Evolutionary conservation across 2,113 vertebrate species (phyloP).

Genomic region (Tiliqua scincoides): DNA sequence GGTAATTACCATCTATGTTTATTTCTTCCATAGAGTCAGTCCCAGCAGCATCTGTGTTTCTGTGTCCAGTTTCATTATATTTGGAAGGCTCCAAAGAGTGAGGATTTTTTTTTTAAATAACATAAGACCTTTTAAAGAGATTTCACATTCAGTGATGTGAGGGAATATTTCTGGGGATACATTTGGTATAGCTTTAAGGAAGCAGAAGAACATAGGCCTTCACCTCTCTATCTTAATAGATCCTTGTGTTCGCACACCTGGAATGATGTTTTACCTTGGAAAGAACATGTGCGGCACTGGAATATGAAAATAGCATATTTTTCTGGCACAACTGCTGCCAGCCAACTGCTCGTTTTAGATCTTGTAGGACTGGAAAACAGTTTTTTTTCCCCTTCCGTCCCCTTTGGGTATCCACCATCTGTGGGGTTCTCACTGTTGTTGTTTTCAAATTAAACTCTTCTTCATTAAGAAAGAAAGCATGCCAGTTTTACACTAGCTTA

Average conservation of each 20-base stretch:
- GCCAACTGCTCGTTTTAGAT: constrained; percentile 45
- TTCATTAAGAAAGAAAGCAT: constrained; percentile 23
- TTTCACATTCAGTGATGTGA: background rate
- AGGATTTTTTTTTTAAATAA: background rate
- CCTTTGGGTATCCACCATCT: constrained; percentile 29
- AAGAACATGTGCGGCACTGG: constrained; percentile 29
- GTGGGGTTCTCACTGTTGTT: background rate
- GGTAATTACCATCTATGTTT: background rate
- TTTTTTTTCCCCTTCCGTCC: constrained; percentile 7
- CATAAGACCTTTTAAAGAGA: no score
- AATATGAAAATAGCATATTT: constrained; percentile 33
- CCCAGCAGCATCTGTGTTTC: background rate
- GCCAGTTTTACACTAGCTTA: constrained; percentile 19
- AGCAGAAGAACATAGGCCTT: background rate
- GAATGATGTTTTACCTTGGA: constrained; percentile 41
- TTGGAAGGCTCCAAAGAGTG: background rate
- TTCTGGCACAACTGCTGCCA: constrained; percentile 29
- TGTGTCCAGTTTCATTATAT: background rate
- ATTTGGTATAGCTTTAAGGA: background rate
- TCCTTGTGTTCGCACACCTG: constrained; percentile 8
- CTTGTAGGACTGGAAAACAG: constrained; percentile 11
- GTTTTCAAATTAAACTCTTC: background rate
- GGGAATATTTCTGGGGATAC: background rate
- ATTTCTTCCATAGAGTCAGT: background rate
- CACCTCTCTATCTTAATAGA: background rate